Evolutionary conservation across 2,888 invertebrate genomes (phyloP), one percentile per base, ranked within the genome.

Genomic region (Scaptomyza reducta): DNA sequence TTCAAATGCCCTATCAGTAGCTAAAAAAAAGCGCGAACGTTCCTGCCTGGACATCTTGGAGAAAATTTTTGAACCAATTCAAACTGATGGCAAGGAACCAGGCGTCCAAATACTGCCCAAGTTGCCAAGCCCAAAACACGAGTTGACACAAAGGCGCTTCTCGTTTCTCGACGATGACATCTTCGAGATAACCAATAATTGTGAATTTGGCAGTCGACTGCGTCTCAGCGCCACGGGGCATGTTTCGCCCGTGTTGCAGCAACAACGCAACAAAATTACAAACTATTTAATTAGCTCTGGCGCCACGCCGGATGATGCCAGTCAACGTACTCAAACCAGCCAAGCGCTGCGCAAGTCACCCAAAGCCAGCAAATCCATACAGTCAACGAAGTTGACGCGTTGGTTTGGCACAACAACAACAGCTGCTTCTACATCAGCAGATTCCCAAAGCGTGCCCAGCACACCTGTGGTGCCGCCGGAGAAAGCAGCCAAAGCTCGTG

Each of bases 31-130:
- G 10, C 73, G 80, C 0, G 86, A 85, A 10, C 89, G 90, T 3
- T 90, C 91, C 13, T 91, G 91, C 40, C 64, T 91, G 9, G 88
- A 91, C 25, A 80, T 91, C 16, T 67, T 91, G 5, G 91, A 91
- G 50, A 78, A 89, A 45, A 89, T 90, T 75, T 91, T 90, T 64
- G 89, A 89, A 35, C 75, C 88, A n/a, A 70, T 69, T 0, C 46
- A 59, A 9, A 31, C 31, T 5, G 68, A 63, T 14, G 14, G 6
- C 42, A 55, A 38, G 5, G 58, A 60, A 22, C 16, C 41, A 2
- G 55, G 41, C 14, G 46, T 63, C 27, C 67, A 64, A n/a, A 47
- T 79, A 16, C 42, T 85, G 62, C 76, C 88, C 11, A 70, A 54
- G 5, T 46, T 61, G 27, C 54, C 69, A 0, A 61, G 67, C 27